Conservation (phyloP, 2,888 invertebrate genomes). For the Tholera decimalis region DNA sequence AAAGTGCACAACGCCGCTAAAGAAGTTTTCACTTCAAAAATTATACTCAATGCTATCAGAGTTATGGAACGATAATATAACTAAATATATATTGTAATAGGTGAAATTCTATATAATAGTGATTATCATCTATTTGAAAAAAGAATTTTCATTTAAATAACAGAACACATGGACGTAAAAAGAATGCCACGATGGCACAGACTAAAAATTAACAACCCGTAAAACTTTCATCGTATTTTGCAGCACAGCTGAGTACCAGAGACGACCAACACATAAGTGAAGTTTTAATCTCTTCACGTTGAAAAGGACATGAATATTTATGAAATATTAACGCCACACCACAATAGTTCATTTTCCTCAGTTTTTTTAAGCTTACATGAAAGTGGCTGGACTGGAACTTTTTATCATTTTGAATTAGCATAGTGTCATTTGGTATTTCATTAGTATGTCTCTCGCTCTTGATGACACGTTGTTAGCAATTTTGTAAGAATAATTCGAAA, state of each 20-base stretch:
- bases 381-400: conserved; percentile 21
- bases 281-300: conserved; percentile 53
- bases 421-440: conserved; percentile 27
- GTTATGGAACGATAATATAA: no score
- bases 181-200: background rate
- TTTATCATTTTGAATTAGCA: conserved; percentile 20
- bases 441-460: background rate
- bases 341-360: conserved; percentile 39
- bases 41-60: no score
- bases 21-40: no score
- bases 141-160: background rate
- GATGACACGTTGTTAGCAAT: background rate
- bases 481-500: no score
- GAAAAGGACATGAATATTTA: conserved; percentile 54
- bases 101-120: background rate
- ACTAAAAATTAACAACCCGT: conserved; percentile 10
- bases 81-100: background rate
- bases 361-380: conserved; percentile 39
- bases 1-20: no score
- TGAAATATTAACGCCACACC: conserved; percentile 49
- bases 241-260: conserved; percentile 1
- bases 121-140: background rate
- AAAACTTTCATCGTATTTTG: conserved; percentile 26
- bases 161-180: background rate
- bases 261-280: conserved; percentile 43